These are phyloP conservation scores for Isotomurus palustris DNA, from an alignment of 2,888 invertebrate species.

Conservation along the genomic window DNA sequence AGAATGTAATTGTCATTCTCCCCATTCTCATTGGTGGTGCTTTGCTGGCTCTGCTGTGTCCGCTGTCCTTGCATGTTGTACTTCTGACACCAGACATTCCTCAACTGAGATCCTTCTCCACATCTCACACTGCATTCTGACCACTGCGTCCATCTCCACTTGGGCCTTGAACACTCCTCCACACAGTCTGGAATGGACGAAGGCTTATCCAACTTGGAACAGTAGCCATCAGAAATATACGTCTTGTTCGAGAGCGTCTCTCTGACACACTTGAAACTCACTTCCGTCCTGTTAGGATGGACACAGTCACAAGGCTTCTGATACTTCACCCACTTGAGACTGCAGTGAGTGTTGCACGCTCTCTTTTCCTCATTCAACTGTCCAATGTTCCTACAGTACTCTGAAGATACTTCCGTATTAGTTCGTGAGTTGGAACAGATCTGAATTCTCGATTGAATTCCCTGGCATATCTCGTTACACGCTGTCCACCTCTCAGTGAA, in stretches of 20 bases:
- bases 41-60: constrained; percentile 2
- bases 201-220: constrained; percentile 7
- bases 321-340: constrained; percentile 52
- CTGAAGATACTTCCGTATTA: constrained; percentile 54
- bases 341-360: constrained; percentile 60
- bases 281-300: constrained; percentile 13
- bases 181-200: constrained; percentile 9
- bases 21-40: neutral
- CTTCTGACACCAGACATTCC: constrained; percentile 51
- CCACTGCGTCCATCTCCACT: constrained; percentile 48
- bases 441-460: constrained; percentile 31
- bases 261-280: constrained; percentile 7
- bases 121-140: constrained; percentile 68
- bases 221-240: constrained; percentile 10
- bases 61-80: constrained; percentile 5
- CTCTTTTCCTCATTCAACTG: constrained; percentile 55
- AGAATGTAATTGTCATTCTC: constrained; percentile 8
- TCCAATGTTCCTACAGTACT: constrained; percentile 53
- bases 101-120: constrained; percentile 61
- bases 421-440: constrained; percentile 47
- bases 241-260: constrained; percentile 11
- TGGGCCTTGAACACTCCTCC: constrained; percentile 10
- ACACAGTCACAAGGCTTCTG: constrained; percentile 17
- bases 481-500: constrained; percentile 10
- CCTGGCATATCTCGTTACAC: constrained; percentile 23